Base-by-base conservation (phyloP, 2,797 vertebrate genomes). In the Pteropus rufus region DNA sequence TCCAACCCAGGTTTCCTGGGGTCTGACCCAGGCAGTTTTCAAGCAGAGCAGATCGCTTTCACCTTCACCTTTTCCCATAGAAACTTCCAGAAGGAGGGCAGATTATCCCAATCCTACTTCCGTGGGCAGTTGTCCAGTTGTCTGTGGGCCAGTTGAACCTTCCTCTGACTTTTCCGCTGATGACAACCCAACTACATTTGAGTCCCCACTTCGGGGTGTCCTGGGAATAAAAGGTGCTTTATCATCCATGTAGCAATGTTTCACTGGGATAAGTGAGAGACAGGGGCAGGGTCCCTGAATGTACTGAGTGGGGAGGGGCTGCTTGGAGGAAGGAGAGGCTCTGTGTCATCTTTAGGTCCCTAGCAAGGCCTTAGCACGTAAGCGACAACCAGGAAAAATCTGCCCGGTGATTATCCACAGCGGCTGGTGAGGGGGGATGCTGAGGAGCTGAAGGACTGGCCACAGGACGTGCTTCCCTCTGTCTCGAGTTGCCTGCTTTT, bases 391-490 rank as follows among this genome's bases (percentile, higher is more conserved):
- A 5, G 19, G 21, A 56, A 23, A 19, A 23, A 65, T 0, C 62
- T 34, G 1, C 29, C 24, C 15, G 62, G 36, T 34, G 23, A 5
- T 34, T 41, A 14, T 36, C n/a, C 39, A 14, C 5, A 31, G 0
- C 3, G 1, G 9, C 23, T 1, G 1, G 7, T 0, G 1, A 18
- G 0, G 18, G n/a, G 4, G 29, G 44, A 7, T 31, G 58, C 41
- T 73, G 15, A 29, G 16, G 9, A 26, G 0, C 14, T 9, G 11
- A 6, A 1, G 9, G 39, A 34, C 41, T 46, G 19, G 8, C 23
- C 29, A 1, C 58, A 5, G 19, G 58, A 39, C 9, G 0, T 12
- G 21, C 4, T 58, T 49, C 76, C 29, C 49, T 65, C 34, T 64
- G 19, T 36, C 24, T 9, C 5, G 14, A 23, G 56, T 26, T 7